Evolutionary conservation across 2,113 vertebrate species (phyloP), one percentile per base, ranked within the genome.

Genomic region (Oryzias woworae): DNA sequence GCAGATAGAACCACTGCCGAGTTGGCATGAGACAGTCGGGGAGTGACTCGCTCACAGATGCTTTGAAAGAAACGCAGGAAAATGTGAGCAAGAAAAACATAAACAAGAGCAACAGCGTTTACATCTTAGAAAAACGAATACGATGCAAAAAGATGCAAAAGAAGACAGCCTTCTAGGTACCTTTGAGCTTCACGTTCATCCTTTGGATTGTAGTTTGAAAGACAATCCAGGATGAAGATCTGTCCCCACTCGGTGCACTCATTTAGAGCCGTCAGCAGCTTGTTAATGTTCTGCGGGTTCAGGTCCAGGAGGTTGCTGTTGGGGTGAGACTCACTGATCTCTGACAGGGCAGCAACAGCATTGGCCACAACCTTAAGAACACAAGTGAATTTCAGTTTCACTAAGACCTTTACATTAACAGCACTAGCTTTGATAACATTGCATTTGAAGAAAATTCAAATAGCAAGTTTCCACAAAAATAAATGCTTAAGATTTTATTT

Each of bases 241-340:
- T 99, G 97, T 4, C 97, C 97, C 97, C 97, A 99, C 78, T 99
- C 97, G 0, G 97, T 99, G 82, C 97, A 99, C 77, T 99, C 97
- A 1, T 99, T 99, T 14, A 99, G 87, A 17, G 97, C 97, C 0
- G 97, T 99, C 58, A 99, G 91, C 82, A 99, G 92, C 87, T 99
- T 99, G 86, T 98, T 99, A 83, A 99, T 99, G 90, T 98, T 99
- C 90, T 99, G 97, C 2, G 97, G 96, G 78, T 99, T 99, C 60
- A 99, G 90, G 80, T 99, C 97, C 49, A 99, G 94, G 83, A 99
- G 88, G 89, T 99, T 98, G 92, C 97, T 99, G 88, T 98, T 99
- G 72, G 97, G 97, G 65, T 99, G 97, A 20, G 97, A 99, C 77
- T 99, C 97, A 1, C 96, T 98, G 87, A 99, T 99, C 87, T 99